These are phyloP conservation scores for Palloptera scutellata DNA, from an alignment of 2,888 invertebrate species.

Conservation along the genomic window DNA sequence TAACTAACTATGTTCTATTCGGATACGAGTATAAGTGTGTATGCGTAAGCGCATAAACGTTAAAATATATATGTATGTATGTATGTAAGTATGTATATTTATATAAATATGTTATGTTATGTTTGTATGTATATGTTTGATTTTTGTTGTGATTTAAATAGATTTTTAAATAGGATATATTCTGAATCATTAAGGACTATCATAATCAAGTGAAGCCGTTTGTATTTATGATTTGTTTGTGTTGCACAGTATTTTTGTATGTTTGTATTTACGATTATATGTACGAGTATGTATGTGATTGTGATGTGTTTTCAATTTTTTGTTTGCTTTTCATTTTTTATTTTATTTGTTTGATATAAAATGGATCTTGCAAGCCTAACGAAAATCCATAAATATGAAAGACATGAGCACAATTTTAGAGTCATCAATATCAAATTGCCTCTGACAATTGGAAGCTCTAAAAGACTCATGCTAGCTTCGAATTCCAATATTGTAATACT, in stretches of 20 bases:
- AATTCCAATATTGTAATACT: too few relatives aligned
- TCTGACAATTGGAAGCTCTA: too few relatives aligned
- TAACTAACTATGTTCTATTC: slow-evolving; percentile 24
- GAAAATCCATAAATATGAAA: too few relatives aligned
- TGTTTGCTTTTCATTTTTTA: too few relatives aligned
- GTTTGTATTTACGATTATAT: slow-evolving; percentile 13
- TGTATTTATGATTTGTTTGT: slow-evolving; percentile 40
- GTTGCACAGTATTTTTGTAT: slow-evolving; percentile 16
- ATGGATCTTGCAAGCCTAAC: too few relatives aligned
- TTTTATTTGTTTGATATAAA: too few relatives aligned
- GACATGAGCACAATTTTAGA: too few relatives aligned
- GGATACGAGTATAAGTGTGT: slow-evolving; percentile 16
- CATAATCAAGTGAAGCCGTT: slow-evolving; percentile 42
- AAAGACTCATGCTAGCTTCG: too few relatives aligned
- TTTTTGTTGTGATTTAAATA: slow-evolving; percentile 3
- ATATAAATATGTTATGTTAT: slow-evolving; percentile 32
- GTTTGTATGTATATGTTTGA: slow-evolving; percentile 24
- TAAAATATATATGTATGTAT: slow-evolving; percentile 28
- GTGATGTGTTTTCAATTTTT: too few relatives aligned
- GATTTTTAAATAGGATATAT: slow-evolving; percentile 4
- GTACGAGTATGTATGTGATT: background rate
- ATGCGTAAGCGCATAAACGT: slow-evolving; percentile 26
- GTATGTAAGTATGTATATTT: slow-evolving; percentile 39
- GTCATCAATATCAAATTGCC: too few relatives aligned
- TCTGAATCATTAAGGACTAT: background rate